These are phyloP conservation scores for Epicampocera succincta DNA, from an alignment of 2,888 invertebrate species.

Conservation along the genomic window DNA sequence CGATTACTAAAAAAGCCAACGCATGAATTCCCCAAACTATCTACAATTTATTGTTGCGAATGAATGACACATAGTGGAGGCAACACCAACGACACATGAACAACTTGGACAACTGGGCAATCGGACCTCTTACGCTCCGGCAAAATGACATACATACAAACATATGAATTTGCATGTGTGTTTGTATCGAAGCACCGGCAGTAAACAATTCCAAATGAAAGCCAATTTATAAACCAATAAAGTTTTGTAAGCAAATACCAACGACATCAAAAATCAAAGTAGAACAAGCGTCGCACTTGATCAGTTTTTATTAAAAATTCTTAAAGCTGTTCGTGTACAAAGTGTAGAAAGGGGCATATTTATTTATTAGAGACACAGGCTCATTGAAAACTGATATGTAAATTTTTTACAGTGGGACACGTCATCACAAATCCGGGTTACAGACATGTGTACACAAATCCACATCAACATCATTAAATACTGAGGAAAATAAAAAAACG, in stretches of 20 bases:
- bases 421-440: too few relatives aligned
- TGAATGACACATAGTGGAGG: too few relatives aligned
- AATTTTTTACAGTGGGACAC: slow-evolving; percentile 2
- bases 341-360: slow-evolving; percentile 29
- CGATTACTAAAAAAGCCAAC: too few relatives aligned
- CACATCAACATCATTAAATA: too few relatives aligned
- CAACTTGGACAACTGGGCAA: not conserved
- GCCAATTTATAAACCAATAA: slow-evolving; percentile 67
- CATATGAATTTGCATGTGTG: not conserved
- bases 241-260: slow-evolving; percentile 62
- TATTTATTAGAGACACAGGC: slow-evolving; percentile 7
- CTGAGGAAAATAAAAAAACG: too few relatives aligned
- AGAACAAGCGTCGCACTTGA: slow-evolving; percentile 55
- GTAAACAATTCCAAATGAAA: slow-evolving; percentile 63
- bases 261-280: slow-evolving; percentile 50
- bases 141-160: not conserved
- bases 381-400: not conserved
- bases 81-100: not conserved
- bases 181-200: slow-evolving; percentile 29
- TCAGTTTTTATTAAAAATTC: slow-evolving; percentile 61
- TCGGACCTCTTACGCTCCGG: not conserved
- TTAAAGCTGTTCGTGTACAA: slow-evolving; percentile 40
- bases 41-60: too few relatives aligned
- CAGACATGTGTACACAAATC: too few relatives aligned
- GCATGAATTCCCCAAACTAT: too few relatives aligned